These are phyloP conservation scores for Manacus vitellinus DNA, from an alignment of 2,113 vertebrate species.

Conservation along the genomic window DNA sequence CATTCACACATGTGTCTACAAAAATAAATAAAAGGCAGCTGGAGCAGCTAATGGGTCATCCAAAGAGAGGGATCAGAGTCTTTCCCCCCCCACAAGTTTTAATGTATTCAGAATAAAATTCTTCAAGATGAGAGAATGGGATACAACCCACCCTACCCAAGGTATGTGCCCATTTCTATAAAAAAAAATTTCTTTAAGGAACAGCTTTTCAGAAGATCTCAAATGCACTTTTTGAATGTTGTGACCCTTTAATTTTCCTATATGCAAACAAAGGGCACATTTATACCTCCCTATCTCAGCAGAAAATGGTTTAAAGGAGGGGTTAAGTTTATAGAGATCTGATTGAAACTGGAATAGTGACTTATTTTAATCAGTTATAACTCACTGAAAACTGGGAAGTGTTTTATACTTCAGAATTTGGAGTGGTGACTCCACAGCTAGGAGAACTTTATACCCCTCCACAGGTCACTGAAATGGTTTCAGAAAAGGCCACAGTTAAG, in stretches of 20 bases:
- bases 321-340: neutral
- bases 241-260: neutral
- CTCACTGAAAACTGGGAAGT: neutral
- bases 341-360: neutral
- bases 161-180: neutral
- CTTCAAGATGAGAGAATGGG: neutral
- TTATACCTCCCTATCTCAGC: neutral
- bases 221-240: fast-evolving
- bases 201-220: neutral
- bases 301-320: neutral
- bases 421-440: neutral
- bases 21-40: constrained; percentile 37
- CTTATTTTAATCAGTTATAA: neutral
- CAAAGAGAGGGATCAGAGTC: neutral
- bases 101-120: neutral
- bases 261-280: constrained; percentile 31
- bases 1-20: constrained; percentile 24
- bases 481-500: neutral
- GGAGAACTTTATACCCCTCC: neutral
- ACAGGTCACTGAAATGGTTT: neutral
- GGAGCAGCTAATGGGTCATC: constrained; percentile 15
- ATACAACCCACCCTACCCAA: neutral
- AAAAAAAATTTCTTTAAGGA: neutral
- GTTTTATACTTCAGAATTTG: neutral
- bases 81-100: neutral